These are phyloP conservation scores for Chrysemys picta DNA, from an alignment of 2,113 vertebrate species.

Conservation along the genomic window DNA sequence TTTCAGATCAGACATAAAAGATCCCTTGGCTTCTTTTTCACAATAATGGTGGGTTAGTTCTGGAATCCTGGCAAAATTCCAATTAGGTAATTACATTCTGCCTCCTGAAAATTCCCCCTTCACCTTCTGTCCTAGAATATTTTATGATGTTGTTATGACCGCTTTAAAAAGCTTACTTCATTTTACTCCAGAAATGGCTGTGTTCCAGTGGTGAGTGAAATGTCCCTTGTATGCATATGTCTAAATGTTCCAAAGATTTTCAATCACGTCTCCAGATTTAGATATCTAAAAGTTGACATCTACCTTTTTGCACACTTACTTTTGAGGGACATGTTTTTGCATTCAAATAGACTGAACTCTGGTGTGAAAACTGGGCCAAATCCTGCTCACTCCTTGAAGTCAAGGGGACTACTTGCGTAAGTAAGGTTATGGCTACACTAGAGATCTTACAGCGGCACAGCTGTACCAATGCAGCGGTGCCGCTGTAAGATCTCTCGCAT, in stretches of 20 bases:
- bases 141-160: not conserved
- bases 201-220: constrained; percentile 22
- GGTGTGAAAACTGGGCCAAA: not conserved
- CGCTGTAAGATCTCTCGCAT: no score
- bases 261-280: not conserved
- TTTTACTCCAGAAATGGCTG: constrained; percentile 8
- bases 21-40: not conserved
- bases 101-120: constrained; percentile 17
- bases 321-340: not conserved
- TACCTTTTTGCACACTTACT: constrained; percentile 2
- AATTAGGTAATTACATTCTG: constrained; percentile 36
- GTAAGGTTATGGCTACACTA: not conserved
- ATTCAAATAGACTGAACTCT: not conserved
- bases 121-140: not conserved
- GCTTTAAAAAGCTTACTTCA: not conserved
- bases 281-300: not conserved
- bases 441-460: not conserved
- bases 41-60: not conserved
- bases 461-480: no score
- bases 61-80: not conserved
- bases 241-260: not conserved
- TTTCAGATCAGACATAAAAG: not conserved
- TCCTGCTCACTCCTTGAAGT: not conserved
- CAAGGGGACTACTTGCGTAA: not conserved
- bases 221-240: not conserved